Evolutionary conservation across 2,113 vertebrate genomes (phyloP).

Genomic region (Nipponia nippon): DNA sequence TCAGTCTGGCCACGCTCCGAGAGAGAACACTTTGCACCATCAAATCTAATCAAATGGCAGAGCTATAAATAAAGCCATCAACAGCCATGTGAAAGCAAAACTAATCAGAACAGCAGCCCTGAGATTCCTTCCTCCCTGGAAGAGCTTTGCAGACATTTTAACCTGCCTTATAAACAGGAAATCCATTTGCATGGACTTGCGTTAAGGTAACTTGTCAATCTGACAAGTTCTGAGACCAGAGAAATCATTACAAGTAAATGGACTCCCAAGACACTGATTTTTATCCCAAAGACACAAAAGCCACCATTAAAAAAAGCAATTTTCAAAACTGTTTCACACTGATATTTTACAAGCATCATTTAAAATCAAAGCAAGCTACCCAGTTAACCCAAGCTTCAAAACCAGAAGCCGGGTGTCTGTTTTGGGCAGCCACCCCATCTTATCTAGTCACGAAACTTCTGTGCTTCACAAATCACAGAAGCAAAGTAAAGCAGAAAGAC

Average conservation of each 20-base stretch:
- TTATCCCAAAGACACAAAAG: neutral
- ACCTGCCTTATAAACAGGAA: neutral
- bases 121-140: neutral
- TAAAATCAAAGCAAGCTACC: neutral
- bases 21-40: neutral
- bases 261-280: neutral
- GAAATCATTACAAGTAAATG: neutral
- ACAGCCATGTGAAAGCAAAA: neutral
- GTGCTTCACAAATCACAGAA: neutral
- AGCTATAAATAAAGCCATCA: slow-evolving; percentile 15
- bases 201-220: neutral
- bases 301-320: neutral
- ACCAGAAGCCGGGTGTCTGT: neutral
- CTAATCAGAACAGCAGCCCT: neutral
- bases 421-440: neutral
- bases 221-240: neutral
- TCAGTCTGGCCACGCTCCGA: neutral
- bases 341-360: neutral
- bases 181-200: neutral
- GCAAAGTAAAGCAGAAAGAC: neutral
- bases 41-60: neutral
- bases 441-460: neutral
- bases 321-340: neutral
- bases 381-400: neutral
- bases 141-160: neutral